Percentiles rank a stretch among this genome's conserved stretches.
Evolutionary conservation across 2,888 invertebrate species (phyloP).

Genomic region (Archips crataeganus): DNA sequence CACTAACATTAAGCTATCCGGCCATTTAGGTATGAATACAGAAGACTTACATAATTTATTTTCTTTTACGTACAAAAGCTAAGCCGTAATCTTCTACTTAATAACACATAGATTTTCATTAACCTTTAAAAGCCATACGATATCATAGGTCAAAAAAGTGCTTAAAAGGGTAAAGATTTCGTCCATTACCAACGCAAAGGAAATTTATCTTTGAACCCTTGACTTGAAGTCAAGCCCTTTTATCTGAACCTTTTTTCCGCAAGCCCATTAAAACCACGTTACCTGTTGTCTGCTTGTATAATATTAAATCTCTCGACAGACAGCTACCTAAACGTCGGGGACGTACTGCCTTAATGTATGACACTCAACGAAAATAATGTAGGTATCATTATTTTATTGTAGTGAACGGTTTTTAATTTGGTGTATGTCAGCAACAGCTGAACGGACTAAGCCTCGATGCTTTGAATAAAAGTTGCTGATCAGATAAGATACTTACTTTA

Average conservation of each 20-base stretch:
- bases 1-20: too few relatives aligned
- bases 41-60: background rate
- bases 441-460: too few relatives aligned
- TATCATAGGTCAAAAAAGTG: constrained; percentile 2
- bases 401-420: too few relatives aligned
- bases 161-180: constrained; percentile 9
- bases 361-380: background rate
- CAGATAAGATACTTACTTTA: too few relatives aligned
- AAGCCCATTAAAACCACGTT: constrained; percentile 48
- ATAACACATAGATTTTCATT: background rate
- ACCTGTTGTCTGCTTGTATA: constrained; percentile 42
- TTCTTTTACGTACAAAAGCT: background rate
- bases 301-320: constrained; percentile 44
- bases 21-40: too few relatives aligned
- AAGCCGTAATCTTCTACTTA: background rate
- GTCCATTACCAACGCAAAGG: constrained; percentile 4
- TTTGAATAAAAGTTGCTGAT: too few relatives aligned
- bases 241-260: constrained; percentile 41
- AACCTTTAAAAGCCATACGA: background rate
- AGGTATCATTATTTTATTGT: too few relatives aligned
- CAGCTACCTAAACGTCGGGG: constrained; percentile 11
- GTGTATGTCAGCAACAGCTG: too few relatives aligned
- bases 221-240: constrained; percentile 24
- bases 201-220: constrained; percentile 33
- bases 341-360: constrained; percentile 13